Evolutionary conservation across 2,888 invertebrate genomes (phyloP), one percentile per base, ranked within the genome.

Genomic region (Drosophila tanythrix): DNA sequence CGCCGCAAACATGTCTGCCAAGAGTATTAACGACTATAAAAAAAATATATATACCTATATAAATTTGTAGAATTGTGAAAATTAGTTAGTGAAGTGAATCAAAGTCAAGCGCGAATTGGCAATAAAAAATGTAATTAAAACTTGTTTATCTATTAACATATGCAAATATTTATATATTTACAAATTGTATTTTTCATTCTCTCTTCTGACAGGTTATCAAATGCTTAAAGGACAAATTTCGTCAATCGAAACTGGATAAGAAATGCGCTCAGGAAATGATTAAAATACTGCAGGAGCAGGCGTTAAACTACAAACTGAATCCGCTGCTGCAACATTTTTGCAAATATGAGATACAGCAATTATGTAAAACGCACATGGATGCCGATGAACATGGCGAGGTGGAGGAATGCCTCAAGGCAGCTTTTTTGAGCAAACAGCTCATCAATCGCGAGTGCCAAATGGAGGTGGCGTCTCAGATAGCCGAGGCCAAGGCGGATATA

Each of bases 321-420:
- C 98, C 98, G 2, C 93, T 97, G 51, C 94, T 99, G 38, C 95
- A 96, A 70, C 95, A 96, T 62, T 95, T 97, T 64, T 99, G 99
- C 92, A 95, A 95, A 87, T 95, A 95, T 10, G 96, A 96, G 93
- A 95, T 96, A 83, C 94, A 95, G 85, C 95, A 95, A 3, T 94
- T 96, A 72, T 96, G 96, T 92, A 91, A 91, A 36, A 82, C 87
- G 25, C 76, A 88, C 35, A 79, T 81, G 53, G 78, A 84, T 3
- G 94, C 81, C 3, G 93, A 91, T 38, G 93, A 93, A 56, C 93
- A 94, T 56, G 94, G 94, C 8, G 94, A 95, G 56, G 95, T 95
- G 0, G 97, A 98, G 92, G 99, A 99, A 93, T 99, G 99, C 93
- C 94, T 99, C 43, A 99, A 99, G 93, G 95, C 95, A 82, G 96